Conservation (phyloP, 2,888 invertebrate genomes). For the Monochamus alternatus region DNA sequence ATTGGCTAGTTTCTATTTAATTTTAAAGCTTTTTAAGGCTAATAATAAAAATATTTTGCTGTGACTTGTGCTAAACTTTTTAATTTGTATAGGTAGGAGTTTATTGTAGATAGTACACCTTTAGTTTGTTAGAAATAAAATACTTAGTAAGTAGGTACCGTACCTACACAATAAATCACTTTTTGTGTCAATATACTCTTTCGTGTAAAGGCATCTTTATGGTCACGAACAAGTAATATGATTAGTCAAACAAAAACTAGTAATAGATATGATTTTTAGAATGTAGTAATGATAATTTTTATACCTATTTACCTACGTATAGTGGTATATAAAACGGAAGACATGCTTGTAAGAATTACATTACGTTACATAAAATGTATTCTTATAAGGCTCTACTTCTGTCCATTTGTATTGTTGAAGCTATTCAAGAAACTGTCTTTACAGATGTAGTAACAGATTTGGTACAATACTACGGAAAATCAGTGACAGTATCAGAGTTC, state of each 20-base stretch:
- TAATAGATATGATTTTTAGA: not conserved
- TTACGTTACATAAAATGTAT: not conserved
- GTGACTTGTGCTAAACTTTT: no score
- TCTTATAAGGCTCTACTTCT: not conserved
- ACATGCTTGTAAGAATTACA: not conserved
- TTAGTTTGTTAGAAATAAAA: no score
- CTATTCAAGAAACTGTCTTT: constrained; percentile 1
- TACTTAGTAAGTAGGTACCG: no score
- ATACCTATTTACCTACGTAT: no score
- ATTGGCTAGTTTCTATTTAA: no score
- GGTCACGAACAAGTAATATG: not conserved
- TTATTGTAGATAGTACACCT: no score
- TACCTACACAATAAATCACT: no score
- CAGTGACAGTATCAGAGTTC: constrained; percentile 48
- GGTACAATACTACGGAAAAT: constrained; percentile 22
- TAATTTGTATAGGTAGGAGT: no score
- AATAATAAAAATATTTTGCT: no score
- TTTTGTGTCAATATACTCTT: no score
- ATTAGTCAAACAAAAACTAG: not conserved
- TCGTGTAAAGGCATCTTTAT: not conserved
- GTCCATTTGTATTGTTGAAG: not conserved
- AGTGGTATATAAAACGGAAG: no score
- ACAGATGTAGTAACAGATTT: constrained; percentile 20
- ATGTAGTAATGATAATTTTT: not conserved
- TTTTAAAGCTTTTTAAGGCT: no score